Evolutionary conservation across 2,888 invertebrate genomes (phyloP).

Genomic region (Artemia sp.): DNA sequence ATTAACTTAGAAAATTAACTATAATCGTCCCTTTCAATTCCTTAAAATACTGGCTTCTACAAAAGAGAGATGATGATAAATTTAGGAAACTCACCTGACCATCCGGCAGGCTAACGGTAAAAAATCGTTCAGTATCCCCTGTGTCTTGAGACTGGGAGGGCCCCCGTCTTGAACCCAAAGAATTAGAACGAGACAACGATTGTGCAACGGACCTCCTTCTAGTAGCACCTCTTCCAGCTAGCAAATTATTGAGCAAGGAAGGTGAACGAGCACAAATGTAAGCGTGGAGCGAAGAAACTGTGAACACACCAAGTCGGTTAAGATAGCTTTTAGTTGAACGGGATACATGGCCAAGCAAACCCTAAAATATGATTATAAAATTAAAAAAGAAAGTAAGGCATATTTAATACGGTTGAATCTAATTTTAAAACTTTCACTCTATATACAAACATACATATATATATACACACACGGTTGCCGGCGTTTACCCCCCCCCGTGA

Average conservation of each 20-base stretch:
- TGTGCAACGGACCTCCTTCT: slow-evolving; percentile 57
- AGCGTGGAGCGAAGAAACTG: slow-evolving; percentile 92
- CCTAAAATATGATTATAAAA: slow-evolving; percentile 44
- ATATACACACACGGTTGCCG: too few relatives aligned
- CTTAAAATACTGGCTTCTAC: too few relatives aligned
- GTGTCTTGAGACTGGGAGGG: slow-evolving; percentile 24
- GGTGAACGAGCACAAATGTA: slow-evolving; percentile 92
- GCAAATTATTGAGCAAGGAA: slow-evolving; percentile 70
- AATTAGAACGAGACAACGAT: slow-evolving; percentile 58
- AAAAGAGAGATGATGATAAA: too few relatives aligned
- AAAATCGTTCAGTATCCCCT: slow-evolving; percentile 21
- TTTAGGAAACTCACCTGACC: slow-evolving; percentile 35
- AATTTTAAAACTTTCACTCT: neutral
- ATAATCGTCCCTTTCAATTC: too few relatives aligned
- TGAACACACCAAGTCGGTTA: slow-evolving; percentile 89
- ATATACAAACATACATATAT: too few relatives aligned
- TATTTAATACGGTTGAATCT: neutral
- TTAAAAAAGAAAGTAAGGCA: slow-evolving; percentile 12
- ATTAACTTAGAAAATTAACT: too few relatives aligned
- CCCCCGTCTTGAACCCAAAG: slow-evolving; percentile 23
- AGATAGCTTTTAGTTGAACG: slow-evolving; percentile 83
- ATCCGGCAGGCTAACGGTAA: slow-evolving; percentile 61
- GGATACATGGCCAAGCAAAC: slow-evolving; percentile 81
- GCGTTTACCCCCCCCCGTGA: too few relatives aligned
- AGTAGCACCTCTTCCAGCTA: slow-evolving; percentile 47